phyloP scores from a whole-genome alignment of 2,113 vertebrate species.

The Paramormyrops kingsleyae region DNA sequence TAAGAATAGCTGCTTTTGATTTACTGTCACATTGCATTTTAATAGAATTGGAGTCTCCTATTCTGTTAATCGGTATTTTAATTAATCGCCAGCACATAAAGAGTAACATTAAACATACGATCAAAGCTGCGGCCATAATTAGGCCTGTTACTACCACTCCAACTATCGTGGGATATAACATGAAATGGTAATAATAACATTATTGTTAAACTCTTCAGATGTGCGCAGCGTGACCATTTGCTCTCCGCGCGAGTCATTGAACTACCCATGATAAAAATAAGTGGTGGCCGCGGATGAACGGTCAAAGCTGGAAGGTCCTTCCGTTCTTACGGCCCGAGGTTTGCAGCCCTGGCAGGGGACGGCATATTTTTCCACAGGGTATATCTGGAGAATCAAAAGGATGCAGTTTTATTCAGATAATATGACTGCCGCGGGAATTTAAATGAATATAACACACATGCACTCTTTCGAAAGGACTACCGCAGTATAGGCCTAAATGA shows the following conservation, averaged over 20 bases:
- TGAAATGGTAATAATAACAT: not conserved
- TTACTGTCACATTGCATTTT: not conserved
- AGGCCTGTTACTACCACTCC: not conserved
- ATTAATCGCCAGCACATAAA: not conserved
- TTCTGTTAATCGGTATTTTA: not conserved
- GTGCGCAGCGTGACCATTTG: not conserved
- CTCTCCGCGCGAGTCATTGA: not conserved
- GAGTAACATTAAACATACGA: not conserved
- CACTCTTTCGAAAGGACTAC: not conserved
- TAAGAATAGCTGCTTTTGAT: not conserved
- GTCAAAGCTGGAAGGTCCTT: not conserved
- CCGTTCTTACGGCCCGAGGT: not conserved
- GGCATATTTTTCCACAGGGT: not conserved
- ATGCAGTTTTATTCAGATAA: not conserved
- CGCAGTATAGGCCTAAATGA: not conserved
- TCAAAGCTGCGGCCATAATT: not conserved
- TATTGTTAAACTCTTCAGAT: not conserved
- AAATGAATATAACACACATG: not conserved
- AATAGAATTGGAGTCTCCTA: not conserved
- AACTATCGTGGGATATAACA: not conserved
- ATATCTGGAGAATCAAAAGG: not conserved
- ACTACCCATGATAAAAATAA: not conserved
- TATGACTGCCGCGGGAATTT: not conserved
- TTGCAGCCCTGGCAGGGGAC: not conserved
- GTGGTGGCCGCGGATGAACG: not conserved